phyloP scores from a whole-genome alignment of 2,797 vertebrate genomes.

The Acrossocheilus wenchowensis region DNA sequence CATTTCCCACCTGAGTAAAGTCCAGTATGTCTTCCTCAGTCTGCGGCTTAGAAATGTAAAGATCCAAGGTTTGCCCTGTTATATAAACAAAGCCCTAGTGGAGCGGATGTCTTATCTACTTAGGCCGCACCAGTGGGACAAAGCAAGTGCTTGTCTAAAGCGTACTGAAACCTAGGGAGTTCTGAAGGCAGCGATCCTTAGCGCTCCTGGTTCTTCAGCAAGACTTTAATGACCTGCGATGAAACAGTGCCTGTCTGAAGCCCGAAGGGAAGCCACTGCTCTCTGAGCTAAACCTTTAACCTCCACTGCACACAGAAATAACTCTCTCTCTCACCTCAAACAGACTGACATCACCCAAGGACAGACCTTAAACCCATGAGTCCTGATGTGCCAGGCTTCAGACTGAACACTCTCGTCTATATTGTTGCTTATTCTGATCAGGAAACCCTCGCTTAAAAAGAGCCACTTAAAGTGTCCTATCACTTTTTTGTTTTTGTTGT shows the following conservation, averaged over 20 bases:
- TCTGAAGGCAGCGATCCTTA: not conserved
- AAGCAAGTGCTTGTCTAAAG: slow-evolving; percentile 4
- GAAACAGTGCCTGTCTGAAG: not conserved
- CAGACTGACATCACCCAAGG: not conserved
- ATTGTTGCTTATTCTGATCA: not conserved
- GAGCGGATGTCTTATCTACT: not conserved
- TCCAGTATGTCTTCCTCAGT: not conserved
- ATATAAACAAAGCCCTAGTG: not conserved
- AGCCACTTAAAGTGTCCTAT: not conserved
- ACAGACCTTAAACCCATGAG: not conserved
- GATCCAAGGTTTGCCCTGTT: not conserved
- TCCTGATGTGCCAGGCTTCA: not conserved
- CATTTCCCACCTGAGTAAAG: not conserved
- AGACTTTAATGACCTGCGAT: not conserved
- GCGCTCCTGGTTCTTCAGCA: not conserved
- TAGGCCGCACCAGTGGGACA: not conserved
- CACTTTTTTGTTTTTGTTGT: not conserved
- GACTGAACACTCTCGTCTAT: not conserved
- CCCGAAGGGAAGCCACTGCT: not conserved
- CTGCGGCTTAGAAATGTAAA: not conserved
- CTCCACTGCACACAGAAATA: slow-evolving; percentile 7
- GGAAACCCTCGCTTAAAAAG: not conserved
- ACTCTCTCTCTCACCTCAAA: not conserved
- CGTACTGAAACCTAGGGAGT: not conserved
- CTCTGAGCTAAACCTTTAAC: not conserved